Percentiles rank a stretch among this genome's conserved stretches.
Evolutionary conservation across 2,888 invertebrate genomes (phyloP).

Genomic region (Leucoma salicis): DNA sequence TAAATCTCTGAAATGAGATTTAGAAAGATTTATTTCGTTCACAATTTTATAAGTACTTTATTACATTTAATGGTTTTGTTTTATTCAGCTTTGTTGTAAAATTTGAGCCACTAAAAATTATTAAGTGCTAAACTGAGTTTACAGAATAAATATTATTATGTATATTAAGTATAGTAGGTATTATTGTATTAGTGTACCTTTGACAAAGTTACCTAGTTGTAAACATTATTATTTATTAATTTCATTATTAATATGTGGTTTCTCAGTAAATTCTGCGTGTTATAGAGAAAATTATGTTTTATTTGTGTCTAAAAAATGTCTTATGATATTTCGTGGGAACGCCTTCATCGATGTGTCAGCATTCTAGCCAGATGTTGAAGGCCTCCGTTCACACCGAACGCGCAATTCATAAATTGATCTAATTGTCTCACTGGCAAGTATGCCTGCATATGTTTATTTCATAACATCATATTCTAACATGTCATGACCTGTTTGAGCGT

Average conservation of each 20-base stretch:
- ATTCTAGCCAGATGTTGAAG: conserved; percentile 14
- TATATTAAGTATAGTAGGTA: no score
- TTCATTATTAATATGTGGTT: no score
- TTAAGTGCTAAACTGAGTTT: no score
- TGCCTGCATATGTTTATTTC: conserved; percentile 59
- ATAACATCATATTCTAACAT: conserved; percentile 59
- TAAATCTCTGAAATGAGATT: conserved; percentile 22
- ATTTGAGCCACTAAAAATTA: no score
- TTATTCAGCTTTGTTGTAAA: no score
- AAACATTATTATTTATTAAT: no score
- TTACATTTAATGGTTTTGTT: neutral
- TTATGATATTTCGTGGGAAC: conserved; percentile 4
- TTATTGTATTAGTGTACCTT: no score
- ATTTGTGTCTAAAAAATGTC: no score
- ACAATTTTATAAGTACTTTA: neutral
- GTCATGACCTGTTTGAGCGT: conserved; percentile 72
- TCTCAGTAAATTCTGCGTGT: no score
- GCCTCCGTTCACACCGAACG: conserved; percentile 20
- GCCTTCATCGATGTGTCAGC: conserved; percentile 3
- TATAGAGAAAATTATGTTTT: no score
- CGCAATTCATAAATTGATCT: conserved; percentile 57
- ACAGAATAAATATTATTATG: no score
- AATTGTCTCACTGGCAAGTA: conserved; percentile 51
- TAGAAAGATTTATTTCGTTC: conserved; percentile 12
- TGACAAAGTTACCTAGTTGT: no score